Evolutionary conservation across 1,140 invertebrate species (phyloP).

Genomic region (Agrypnia vestita): DNA sequence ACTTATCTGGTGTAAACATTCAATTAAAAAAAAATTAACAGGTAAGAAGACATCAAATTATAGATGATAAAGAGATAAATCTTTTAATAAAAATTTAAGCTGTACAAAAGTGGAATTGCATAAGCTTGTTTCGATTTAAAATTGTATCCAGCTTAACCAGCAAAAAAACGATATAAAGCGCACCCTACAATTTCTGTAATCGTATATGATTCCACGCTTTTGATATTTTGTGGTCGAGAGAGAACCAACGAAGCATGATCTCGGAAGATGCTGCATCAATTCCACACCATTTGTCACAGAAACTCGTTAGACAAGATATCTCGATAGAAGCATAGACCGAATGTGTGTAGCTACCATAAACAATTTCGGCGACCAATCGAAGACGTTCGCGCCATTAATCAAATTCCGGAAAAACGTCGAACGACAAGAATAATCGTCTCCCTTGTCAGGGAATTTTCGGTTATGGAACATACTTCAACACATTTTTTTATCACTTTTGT

Average conservation of each 20-base stretch:
- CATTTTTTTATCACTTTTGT: background rate
- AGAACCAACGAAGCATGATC: constrained; percentile 27
- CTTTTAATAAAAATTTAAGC: background rate
- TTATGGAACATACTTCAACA: background rate
- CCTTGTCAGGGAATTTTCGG: background rate
- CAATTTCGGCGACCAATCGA: constrained; percentile 21
- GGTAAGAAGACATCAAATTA: background rate
- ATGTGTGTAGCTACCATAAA: background rate
- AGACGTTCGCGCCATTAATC: constrained; percentile 15
- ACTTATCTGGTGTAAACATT: no score
- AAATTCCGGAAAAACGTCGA: constrained; percentile 4
- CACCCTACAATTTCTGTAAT: no score
- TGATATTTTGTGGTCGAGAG: constrained; percentile 43
- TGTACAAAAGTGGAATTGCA: background rate
- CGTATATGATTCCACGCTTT: constrained; percentile 6
- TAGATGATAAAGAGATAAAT: background rate
- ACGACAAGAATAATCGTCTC: background rate
- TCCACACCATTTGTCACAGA: constrained; percentile 43
- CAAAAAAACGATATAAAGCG: no score
- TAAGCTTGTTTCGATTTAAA: no score
- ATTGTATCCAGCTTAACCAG: no score
- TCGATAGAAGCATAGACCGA: background rate
- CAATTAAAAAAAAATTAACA: no score
- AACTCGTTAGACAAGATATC: constrained; percentile 35
- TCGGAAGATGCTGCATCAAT: constrained; percentile 28